Evolutionary conservation across 2,113 vertebrate genomes (phyloP).

Genomic region (Sylvietta virens): DNA sequence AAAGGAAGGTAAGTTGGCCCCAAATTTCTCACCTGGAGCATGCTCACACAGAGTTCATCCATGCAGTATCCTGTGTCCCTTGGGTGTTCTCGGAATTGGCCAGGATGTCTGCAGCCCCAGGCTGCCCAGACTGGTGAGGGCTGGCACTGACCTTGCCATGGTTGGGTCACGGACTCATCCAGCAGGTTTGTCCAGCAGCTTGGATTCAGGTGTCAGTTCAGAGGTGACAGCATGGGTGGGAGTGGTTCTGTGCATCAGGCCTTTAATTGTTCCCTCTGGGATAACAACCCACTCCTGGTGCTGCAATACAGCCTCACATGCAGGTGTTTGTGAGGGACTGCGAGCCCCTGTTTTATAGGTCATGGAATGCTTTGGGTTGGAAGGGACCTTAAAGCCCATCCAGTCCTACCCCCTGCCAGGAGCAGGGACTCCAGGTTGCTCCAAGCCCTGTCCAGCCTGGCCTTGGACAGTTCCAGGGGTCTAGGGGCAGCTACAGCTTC

Average conservation of each 20-base stretch:
- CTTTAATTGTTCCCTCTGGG: not conserved
- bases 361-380: not conserved
- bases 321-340: not conserved
- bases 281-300: not conserved
- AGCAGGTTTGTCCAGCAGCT: not conserved
- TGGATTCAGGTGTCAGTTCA: not conserved
- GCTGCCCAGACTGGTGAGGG: not conserved
- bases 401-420: not conserved
- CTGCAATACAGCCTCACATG: not conserved
- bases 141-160: not conserved
- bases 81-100: fast-evolving
- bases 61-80: fast-evolving
- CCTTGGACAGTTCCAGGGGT: not conserved
- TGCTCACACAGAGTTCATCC: not conserved
- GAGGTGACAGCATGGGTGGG: not conserved
- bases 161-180: not conserved
- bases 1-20: too few species aligned
- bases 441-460: fast-evolving
- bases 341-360: fast-evolving
- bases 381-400: not conserved
- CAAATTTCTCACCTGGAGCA: not conserved
- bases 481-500: not conserved
- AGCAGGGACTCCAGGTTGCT: not conserved
- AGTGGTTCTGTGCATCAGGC: not conserved
- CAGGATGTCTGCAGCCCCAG: not conserved